These are phyloP conservation scores for Apis mellifera DNA, from an alignment of 1,140 invertebrate genomes.

Conservation along the genomic window Amel_HAv3.1 CM009939.2:9746001-9746500, in stretches of 20 bases:
- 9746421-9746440: conserved; percentile 84
- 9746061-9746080: conserved; percentile 84
- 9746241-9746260: conserved; percentile 71
- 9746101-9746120: neutral
- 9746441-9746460: conserved; percentile 86
- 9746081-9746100: conserved; percentile 61
- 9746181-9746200: conserved; percentile 83
- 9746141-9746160: conserved; percentile 83
- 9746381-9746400: conserved; percentile 70
- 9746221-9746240: conserved; percentile 62
- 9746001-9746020: conserved; percentile 81
- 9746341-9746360: no score
- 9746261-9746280: conserved; percentile 79
- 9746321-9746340: neutral
- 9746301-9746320: conserved; percentile 85
- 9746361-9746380: conserved; percentile 31
- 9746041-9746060: conserved; percentile 85
- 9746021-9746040: conserved; percentile 83
- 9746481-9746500: conserved; percentile 12
- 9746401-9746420: conserved; percentile 84
- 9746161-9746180: conserved; percentile 84
- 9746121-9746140: conserved; percentile 50
- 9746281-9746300: conserved; percentile 86
- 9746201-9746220: conserved; percentile 84
- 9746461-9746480: conserved; percentile 85